These are phyloP conservation scores for Sinocyclocheilus grahami DNA, from an alignment of 2,113 vertebrate genomes.

Conservation along the genomic window DNA sequence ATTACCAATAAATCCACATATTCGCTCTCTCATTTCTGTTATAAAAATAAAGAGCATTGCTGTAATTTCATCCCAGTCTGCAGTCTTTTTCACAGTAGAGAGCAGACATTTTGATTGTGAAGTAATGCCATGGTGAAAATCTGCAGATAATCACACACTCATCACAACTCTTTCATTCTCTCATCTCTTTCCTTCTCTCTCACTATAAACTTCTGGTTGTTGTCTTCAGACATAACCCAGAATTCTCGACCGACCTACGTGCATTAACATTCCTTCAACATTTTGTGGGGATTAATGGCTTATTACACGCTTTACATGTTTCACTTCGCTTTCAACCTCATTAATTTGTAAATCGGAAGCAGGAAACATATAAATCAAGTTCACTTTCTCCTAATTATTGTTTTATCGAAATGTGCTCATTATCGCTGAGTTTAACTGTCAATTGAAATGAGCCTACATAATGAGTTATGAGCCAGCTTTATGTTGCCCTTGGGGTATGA, in stretches of 20 bases:
- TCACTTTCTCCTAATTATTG: slow-evolving; percentile 26
- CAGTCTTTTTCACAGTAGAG: neutral
- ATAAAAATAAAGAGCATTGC: neutral
- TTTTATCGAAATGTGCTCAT: slow-evolving; percentile 37
- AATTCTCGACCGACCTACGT: neutral
- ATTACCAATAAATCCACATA: neutral
- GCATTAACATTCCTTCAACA: neutral
- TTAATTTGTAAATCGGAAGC: slow-evolving; percentile 56
- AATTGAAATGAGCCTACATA: slow-evolving; percentile 30
- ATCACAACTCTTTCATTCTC: neutral
- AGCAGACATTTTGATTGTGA: neutral
- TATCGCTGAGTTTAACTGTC: slow-evolving; percentile 32
- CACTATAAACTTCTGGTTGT: neutral
- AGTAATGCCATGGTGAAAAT: neutral
- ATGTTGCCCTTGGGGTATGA: slow-evolving; percentile 23
- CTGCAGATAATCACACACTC: neutral
- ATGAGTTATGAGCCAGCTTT: slow-evolving; percentile 37
- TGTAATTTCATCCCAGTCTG: neutral
- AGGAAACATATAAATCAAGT: slow-evolving; percentile 45
- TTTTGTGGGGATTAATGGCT: slow-evolving; percentile 25
- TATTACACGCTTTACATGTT: slow-evolving; percentile 54
- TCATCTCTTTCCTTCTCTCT: neutral
- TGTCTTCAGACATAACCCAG: neutral
- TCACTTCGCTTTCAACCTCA: slow-evolving; percentile 27
- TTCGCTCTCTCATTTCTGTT: neutral